Evolutionary conservation across 2,888 invertebrate species (phyloP).

Genomic region (Automeris io): DNA sequence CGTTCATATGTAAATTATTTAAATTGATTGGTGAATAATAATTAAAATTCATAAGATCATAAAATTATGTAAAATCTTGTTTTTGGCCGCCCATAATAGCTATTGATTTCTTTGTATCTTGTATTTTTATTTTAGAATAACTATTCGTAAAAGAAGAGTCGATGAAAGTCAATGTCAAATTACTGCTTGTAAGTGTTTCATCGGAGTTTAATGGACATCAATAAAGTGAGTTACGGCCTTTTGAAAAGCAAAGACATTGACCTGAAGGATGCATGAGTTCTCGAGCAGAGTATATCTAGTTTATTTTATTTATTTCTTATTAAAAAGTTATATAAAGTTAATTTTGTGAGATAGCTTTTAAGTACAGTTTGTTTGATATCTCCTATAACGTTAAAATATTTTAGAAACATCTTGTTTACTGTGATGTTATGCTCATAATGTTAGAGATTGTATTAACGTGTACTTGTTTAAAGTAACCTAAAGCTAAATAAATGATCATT

Average conservation of each 20-base stretch:
- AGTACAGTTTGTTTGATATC: too few species aligned
- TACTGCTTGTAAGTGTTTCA: not conserved
- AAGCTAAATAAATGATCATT: too few species aligned
- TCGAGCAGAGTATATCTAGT: not conserved
- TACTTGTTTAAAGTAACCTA: too few species aligned
- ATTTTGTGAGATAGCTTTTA: too few species aligned
- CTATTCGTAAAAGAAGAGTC: not conserved
- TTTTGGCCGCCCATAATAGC: not conserved
- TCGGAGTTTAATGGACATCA: not conserved
- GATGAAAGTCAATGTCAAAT: not conserved
- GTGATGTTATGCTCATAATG: too few species aligned
- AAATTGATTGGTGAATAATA: not conserved
- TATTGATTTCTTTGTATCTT: not conserved
- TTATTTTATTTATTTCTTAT: constrained; percentile 2
- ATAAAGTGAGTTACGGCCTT: not conserved
- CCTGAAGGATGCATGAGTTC: constrained; percentile 2
- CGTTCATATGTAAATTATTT: not conserved
- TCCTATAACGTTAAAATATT: too few species aligned
- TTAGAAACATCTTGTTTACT: too few species aligned
- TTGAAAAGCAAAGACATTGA: constrained; percentile 4
- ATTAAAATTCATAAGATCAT: not conserved
- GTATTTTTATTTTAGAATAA: not conserved
- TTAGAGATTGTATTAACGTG: too few species aligned
- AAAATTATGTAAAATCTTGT: constrained; percentile 1
- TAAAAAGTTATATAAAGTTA: not conserved